A percentile compares a stretch with the other conserved stretches of the same genome.
Conservation (phyloP, 2,888 invertebrate species). For the Lycocerus yunnanus region DNA sequence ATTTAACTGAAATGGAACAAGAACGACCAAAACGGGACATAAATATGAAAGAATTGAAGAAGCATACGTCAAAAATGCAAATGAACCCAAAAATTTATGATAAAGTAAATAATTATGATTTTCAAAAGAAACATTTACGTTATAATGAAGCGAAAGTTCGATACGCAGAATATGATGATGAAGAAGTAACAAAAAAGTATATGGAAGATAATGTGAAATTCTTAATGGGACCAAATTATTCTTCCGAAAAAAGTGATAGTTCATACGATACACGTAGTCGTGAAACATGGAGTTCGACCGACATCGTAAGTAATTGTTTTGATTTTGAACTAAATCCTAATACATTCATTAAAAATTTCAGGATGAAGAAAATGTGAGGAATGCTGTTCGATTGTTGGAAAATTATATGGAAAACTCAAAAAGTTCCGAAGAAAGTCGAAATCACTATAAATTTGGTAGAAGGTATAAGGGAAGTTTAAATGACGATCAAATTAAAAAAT, state of each 20-base stretch:
- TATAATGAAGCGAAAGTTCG: no score
- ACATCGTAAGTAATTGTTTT: background rate
- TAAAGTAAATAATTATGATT: conserved; percentile 10
- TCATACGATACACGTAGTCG: background rate
- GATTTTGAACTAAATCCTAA: no score
- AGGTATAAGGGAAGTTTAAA: background rate
- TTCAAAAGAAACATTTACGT: background rate
- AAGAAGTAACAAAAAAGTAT: conserved; percentile 11
- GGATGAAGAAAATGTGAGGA: background rate
- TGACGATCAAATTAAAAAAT: background rate
- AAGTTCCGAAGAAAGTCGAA: background rate
- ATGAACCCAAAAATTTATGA: conserved; percentile 35
- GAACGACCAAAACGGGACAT: conserved; percentile 41
- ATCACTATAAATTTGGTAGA: background rate
- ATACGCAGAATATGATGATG: background rate
- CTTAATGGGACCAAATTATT: background rate
- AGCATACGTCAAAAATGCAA: conserved; percentile 29
- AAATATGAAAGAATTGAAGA: conserved; percentile 46
- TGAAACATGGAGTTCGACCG: background rate
- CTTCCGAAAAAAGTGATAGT: background rate
- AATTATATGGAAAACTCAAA: background rate
- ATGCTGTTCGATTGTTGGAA: background rate
- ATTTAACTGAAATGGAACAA: conserved; percentile 16
- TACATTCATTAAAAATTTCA: no score
- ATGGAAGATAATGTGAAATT: conserved; percentile 5